These are phyloP conservation scores for Fissipunctia ypsillon DNA, from an alignment of 2,888 invertebrate genomes.

Conservation along the genomic window DNA sequence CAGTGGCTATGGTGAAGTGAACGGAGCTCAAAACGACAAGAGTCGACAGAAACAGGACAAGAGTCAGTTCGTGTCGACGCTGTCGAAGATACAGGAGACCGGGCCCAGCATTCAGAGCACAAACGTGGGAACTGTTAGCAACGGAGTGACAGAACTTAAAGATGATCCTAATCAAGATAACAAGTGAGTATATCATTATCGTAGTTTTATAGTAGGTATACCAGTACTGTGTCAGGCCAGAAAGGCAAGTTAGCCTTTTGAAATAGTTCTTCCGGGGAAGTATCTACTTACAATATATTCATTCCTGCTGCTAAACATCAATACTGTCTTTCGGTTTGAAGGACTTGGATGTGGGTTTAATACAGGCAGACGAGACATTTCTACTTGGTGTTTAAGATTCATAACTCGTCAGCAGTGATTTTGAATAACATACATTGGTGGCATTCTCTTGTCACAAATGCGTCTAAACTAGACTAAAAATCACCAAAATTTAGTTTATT, in stretches of 20 bases:
- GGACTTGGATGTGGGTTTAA: not conserved
- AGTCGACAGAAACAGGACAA: slow-evolving; percentile 85
- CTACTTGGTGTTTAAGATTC: not conserved
- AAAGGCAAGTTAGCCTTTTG: too few species aligned
- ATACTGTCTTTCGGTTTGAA: too few species aligned
- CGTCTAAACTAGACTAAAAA: too few species aligned
- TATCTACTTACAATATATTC: not conserved
- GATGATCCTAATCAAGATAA: slow-evolving; percentile 85
- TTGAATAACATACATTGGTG: too few species aligned
- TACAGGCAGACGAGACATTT: not conserved
- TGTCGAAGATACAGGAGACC: slow-evolving; percentile 92
- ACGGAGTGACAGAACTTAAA: slow-evolving; percentile 83
- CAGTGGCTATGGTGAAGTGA: slow-evolving; percentile 87
- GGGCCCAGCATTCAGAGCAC: slow-evolving; percentile 84
- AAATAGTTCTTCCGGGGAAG: too few species aligned
- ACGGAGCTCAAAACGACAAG: slow-evolving; percentile 83
- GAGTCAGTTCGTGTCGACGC: slow-evolving; percentile 90
- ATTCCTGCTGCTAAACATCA: not conserved
- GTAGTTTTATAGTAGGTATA: not conserved
- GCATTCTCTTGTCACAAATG: too few species aligned
- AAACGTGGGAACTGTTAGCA: slow-evolving; percentile 82
- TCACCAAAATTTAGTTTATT: too few species aligned
- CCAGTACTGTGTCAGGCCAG: not conserved
- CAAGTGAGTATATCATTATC: slow-evolving; percentile 76
- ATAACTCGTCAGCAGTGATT: too few species aligned